Conservation (phyloP, 2,113 vertebrate genomes). For the Shinisaurus crocodilurus region DNA sequence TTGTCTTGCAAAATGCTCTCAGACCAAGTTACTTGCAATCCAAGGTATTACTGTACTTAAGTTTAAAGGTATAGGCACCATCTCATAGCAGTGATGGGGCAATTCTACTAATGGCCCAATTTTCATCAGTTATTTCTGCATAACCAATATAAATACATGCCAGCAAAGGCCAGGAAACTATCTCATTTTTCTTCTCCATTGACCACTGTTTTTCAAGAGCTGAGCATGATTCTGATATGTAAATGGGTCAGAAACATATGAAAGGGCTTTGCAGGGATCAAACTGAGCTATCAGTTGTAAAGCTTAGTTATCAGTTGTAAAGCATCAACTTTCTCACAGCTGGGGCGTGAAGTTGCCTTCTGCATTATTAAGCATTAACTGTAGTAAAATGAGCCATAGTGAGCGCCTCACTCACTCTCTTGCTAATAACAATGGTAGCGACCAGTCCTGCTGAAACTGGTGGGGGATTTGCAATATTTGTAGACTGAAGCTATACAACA, state of each 20-base stretch:
- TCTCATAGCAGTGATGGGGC: neutral
- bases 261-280: neutral
- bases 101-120: too few species aligned
- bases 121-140: neutral
- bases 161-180: neutral
- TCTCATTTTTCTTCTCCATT: neutral
- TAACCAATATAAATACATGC: neutral
- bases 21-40: too few species aligned
- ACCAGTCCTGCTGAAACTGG: neutral
- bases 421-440: neutral
- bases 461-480: neutral
- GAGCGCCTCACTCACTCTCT: neutral
- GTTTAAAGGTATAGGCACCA: neutral
- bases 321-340: neutral
- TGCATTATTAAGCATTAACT: neutral
- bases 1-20: too few species aligned
- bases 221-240: neutral
- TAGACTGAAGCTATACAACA: neutral
- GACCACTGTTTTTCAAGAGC: neutral
- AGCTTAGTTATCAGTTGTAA: neutral
- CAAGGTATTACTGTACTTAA: too few species aligned
- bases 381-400: neutral
- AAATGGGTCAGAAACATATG: neutral
- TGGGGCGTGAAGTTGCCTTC: slow-evolving; percentile 11
- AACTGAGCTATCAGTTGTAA: neutral